A percentile compares a stretch with the other conserved stretches of the same genome.
Evolutionary conservation across 2,888 invertebrate species (phyloP).

Genomic region (Eumerus sabulonum): DNA sequence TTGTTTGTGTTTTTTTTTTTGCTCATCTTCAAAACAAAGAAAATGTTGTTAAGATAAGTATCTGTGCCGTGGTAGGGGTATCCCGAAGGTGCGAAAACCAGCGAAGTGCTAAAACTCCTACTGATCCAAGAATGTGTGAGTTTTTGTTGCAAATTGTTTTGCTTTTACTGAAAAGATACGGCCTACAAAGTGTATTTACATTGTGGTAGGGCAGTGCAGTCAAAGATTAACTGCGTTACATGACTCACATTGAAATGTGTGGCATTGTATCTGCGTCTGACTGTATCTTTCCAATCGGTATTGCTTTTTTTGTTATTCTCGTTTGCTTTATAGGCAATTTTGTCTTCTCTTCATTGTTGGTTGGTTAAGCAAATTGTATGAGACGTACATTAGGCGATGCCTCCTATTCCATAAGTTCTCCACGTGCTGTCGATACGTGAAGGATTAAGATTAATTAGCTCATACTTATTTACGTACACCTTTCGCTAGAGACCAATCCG

Average conservation of each 20-base stretch:
- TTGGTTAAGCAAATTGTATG: no score
- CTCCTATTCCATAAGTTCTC: no score
- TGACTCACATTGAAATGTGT: constrained; percentile 20
- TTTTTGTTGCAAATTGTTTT: neutral
- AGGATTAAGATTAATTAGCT: constrained; percentile 20
- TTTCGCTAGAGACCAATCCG: neutral
- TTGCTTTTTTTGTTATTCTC: constrained; percentile 14
- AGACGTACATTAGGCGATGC: no score
- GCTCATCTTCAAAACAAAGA: no score
- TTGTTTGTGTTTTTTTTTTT: neutral
- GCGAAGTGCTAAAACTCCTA: constrained; percentile 47
- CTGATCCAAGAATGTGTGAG: no score
- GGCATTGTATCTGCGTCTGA: constrained; percentile 1
- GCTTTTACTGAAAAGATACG: constrained; percentile 9
- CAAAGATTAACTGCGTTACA: constrained; percentile 4
- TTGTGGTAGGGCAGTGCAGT: constrained; percentile 55
- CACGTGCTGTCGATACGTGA: no score
- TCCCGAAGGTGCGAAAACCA: constrained; percentile 15
- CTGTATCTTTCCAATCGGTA: constrained; percentile 1
- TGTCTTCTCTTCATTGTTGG: neutral
- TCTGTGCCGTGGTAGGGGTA: no score
- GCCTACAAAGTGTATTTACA: constrained; percentile 33
- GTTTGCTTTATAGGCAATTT: neutral
- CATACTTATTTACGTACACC: constrained; percentile 11
- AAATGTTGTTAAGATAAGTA: no score